Conservation (phyloP, 2,888 invertebrate genomes). For the Spodoptera exigua region DNA sequence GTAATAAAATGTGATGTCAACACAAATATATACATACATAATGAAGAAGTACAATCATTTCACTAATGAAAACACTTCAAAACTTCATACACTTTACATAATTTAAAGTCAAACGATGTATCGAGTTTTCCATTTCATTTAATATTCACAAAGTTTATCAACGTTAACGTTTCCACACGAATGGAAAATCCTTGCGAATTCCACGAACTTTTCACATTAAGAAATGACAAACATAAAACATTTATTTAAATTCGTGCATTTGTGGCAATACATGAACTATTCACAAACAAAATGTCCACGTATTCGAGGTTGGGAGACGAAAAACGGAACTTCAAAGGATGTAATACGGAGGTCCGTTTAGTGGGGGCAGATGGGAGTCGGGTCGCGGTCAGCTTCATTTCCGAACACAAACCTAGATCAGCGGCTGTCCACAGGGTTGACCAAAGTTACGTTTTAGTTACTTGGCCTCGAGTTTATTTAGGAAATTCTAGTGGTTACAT, state of each 20-base stretch:
- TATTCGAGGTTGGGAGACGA: slow-evolving; percentile 56
- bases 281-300: slow-evolving; percentile 63
- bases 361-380: slow-evolving; percentile 50
- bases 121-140: slow-evolving; percentile 56
- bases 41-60: slow-evolving; percentile 20
- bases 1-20: background rate
- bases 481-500: slow-evolving; percentile 3
- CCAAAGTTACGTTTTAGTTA: slow-evolving; percentile 31
- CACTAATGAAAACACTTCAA: slow-evolving; percentile 26
- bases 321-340: slow-evolving; percentile 69
- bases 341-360: slow-evolving; percentile 59
- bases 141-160: slow-evolving; percentile 58
- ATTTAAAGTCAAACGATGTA: slow-evolving; percentile 43
- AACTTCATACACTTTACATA: slow-evolving; percentile 31
- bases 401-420: slow-evolving; percentile 58
- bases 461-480: slow-evolving; percentile 34
- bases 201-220: slow-evolving; percentile 58
- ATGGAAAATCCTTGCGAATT: slow-evolving; percentile 46
- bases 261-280: slow-evolving; percentile 52
- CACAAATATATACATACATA: no score
- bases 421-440: slow-evolving; percentile 49
- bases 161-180: slow-evolving; percentile 56
- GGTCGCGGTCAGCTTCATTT: slow-evolving; percentile 64
- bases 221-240: slow-evolving; percentile 57
- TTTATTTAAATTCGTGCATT: slow-evolving; percentile 51